phyloP scores from a whole-genome alignment of 2,113 vertebrate species.

The Sphyrna mokarran region DNA sequence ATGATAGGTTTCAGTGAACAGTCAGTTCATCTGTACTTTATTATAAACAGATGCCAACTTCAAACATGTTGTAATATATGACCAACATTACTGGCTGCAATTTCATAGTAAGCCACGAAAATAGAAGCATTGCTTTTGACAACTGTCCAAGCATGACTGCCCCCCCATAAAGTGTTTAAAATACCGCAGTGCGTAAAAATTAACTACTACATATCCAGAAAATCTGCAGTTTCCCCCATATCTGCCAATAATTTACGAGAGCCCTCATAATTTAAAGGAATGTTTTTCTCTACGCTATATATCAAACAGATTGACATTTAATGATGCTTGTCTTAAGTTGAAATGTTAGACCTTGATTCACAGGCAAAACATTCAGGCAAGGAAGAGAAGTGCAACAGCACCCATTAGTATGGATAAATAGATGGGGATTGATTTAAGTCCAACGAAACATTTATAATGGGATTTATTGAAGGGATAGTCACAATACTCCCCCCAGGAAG shows the following conservation, averaged over 20 bases:
- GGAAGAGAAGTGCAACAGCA: background rate
- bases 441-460: background rate
- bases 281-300: background rate
- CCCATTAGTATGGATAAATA: background rate
- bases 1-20: slow-evolving; percentile 22
- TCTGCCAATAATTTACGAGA: background rate
- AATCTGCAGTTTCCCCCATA: background rate
- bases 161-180: background rate
- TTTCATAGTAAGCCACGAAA: slow-evolving; percentile 17
- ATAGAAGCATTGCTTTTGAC: slow-evolving; percentile 8
- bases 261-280: background rate
- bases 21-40: slow-evolving; percentile 24
- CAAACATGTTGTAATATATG: slow-evolving; percentile 27
- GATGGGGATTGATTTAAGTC: background rate
- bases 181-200: background rate
- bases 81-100: slow-evolving; percentile 23
- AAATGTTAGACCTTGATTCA: slow-evolving; percentile 25
- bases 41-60: slow-evolving; percentile 35
- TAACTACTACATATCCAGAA: background rate
- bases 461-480: background rate
- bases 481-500: no score
- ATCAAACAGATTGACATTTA: slow-evolving; percentile 7
- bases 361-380: background rate
- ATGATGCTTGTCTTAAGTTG: slow-evolving; percentile 4
- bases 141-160: background rate